Evolutionary conservation across 92 coral and sea anemone genomes (phyloP), one percentile per base, ranked within the genome.

Genomic region (Phenganax marumi): DNA sequence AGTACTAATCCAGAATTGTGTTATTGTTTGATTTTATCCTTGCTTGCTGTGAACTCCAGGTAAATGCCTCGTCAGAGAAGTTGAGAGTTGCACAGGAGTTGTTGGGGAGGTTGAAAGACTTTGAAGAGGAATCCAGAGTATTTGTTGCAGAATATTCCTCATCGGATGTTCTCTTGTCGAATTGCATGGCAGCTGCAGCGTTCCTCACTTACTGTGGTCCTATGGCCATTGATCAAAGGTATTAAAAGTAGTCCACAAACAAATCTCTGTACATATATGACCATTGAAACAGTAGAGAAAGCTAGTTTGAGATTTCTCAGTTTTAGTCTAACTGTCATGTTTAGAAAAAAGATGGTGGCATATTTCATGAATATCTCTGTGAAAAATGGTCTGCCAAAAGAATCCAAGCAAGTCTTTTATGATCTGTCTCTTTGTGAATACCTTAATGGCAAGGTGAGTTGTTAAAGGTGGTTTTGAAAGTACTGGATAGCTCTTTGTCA

Each of bases 191-290:
- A 10, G 97, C 93, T 0, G 92, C 98, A 65, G 98, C 98, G 1
- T 95, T 95, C 82, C 89, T 95, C 47, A 95, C 92, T 56, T 95
- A 95, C 77, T 95, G 98, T 90, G 98, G 98, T 48, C 86, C 98
- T 10, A 90, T 95, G 97, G 97, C 91, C 54, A 93, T 92, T 24
- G 98, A 95, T 85, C 90, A 89, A 55, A 95, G 98, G 98, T 95
- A 68, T 6, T 33, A 79, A 22, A 8, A 2, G 4, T 8, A 18
- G 23, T 69, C 54, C 16, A 10, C 52, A 43, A 3, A 49, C 3
- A 8, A 8, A 23, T 5, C 62, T 8, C 24, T 70, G 64, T 8
- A 1, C 8, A 50, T 23, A 10, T 50, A 12, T 60, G 13, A 75
- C 52, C 43, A 33, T 33, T 5, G 5, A 33, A 33, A 33, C 43